Evolutionary conservation across 2,113 vertebrate species (phyloP).

Genomic region (Pardalotus punctatus): DNA sequence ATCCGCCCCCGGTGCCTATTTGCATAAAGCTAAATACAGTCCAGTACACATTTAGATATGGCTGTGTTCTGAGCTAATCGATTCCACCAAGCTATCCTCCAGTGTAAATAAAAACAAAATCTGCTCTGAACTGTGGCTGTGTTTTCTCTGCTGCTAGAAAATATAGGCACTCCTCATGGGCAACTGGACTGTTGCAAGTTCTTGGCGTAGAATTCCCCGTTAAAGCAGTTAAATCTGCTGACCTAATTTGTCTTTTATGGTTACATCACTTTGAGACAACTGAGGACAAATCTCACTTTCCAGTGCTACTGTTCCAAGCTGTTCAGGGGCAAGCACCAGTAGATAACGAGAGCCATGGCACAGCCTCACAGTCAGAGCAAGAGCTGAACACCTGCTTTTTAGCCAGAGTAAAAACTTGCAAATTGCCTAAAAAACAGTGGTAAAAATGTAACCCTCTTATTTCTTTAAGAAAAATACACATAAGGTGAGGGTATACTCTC

Average conservation of each 20-base stretch:
- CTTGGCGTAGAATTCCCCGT: neutral
- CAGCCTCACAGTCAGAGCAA: neutral
- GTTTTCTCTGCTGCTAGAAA: neutral
- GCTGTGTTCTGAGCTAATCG: neutral
- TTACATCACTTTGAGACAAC: slow-evolving; percentile 36
- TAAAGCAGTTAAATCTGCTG: neutral
- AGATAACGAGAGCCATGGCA: neutral
- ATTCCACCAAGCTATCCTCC: neutral
- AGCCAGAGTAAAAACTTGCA: neutral
- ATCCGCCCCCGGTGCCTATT: neutral
- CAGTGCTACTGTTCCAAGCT: neutral
- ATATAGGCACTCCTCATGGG: neutral
- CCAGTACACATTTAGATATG: neutral
- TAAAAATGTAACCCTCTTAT: neutral
- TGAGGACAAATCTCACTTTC: slow-evolving; percentile 19
- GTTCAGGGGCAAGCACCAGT: neutral
- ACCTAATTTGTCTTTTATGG: slow-evolving; percentile 24
- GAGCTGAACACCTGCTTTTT: neutral
- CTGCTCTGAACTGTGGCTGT: neutral
- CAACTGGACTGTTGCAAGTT: neutral
- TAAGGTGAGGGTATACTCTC: neutral
- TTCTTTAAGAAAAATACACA: neutral
- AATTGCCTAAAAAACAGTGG: neutral
- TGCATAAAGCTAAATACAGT: neutral
- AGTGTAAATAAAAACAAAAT: neutral